phyloP scores from a whole-genome alignment of 2,888 invertebrate species.

The Frankliniella fusca region DNA sequence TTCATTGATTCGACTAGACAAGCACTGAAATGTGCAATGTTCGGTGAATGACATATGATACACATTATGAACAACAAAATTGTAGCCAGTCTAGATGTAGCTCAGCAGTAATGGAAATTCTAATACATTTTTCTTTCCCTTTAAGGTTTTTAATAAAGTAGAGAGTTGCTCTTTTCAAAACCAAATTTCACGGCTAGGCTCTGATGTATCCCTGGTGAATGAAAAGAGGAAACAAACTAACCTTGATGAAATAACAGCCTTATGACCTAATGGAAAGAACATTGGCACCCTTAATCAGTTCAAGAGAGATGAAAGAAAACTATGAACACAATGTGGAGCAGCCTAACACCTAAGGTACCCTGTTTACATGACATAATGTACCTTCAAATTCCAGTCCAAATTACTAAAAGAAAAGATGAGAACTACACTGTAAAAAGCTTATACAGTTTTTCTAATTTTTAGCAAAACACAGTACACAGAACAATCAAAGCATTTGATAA shows the following conservation, averaged over 20 bases:
- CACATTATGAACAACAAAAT: no score
- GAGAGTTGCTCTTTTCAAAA: neutral
- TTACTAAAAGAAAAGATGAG: neutral
- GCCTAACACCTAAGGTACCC: slow-evolving; percentile 7
- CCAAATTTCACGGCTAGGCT: neutral
- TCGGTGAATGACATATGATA: neutral
- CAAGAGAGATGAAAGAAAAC: neutral
- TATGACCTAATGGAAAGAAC: neutral
- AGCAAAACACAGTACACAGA: neutral
- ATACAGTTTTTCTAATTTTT: neutral
- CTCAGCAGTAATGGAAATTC: no score
- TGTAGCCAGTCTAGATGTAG: no score
- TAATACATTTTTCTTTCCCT: no score
- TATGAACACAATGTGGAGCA: slow-evolving; percentile 23
- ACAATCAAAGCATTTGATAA: neutral
- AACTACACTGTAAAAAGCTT: neutral
- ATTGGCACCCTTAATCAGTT: slow-evolving; percentile 14
- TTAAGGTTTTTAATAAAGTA: no score
- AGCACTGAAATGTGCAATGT: neutral
- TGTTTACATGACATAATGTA: slow-evolving; percentile 5
- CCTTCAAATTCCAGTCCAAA: neutral
- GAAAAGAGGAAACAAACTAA: neutral
- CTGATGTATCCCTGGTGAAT: no score
- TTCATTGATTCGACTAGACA: slow-evolving; percentile 17
- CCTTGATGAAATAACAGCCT: neutral